Evolutionary conservation across 1,140 invertebrate species (phyloP).

Genomic region (Eurosta solidaginis): DNA sequence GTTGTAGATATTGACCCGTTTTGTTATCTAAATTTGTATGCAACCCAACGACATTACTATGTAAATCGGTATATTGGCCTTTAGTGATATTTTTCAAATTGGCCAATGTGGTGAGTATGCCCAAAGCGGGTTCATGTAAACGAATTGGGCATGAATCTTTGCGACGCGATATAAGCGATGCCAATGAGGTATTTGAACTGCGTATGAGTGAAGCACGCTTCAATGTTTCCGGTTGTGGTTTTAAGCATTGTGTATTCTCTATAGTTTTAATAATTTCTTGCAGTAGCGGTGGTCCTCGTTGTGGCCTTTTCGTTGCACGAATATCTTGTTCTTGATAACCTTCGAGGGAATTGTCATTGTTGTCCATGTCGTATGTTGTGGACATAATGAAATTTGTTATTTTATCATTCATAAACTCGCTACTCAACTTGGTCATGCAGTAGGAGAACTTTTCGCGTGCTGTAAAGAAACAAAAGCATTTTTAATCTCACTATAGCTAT

Average conservation of each 20-base stretch:
- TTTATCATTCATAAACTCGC: conserved; percentile 49
- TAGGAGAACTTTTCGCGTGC: conserved; percentile 58
- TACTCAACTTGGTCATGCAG: conserved; percentile 60
- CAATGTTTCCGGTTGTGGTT: conserved; percentile 48
- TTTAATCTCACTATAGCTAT: no score
- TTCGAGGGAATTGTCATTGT: not conserved
- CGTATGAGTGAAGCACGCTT: conserved; percentile 51
- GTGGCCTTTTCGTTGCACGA: conserved; percentile 42
- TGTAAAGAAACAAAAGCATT: conserved; percentile 31
- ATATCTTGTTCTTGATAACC: conserved; percentile 30
- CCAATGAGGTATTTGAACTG: conserved; percentile 49
- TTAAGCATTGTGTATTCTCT: conserved; percentile 64
- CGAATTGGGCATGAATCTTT: conserved; percentile 60
- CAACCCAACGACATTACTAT: conserved; percentile 49
- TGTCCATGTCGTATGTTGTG: not conserved
- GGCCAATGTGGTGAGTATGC: conserved; percentile 65
- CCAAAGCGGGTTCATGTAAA: conserved; percentile 63
- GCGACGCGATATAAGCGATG: conserved; percentile 46
- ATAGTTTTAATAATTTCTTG: conserved; percentile 72
- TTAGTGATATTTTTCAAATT: conserved; percentile 64
- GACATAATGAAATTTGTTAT: conserved; percentile 30
- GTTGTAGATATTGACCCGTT: conserved; percentile 7
- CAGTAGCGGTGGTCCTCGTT: conserved; percentile 67
- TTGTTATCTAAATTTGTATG: conserved; percentile 53
- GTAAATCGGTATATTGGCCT: conserved; percentile 63